Conservation (phyloP, 2,113 vertebrate genomes). For the Ciconia boyciana region DNA sequence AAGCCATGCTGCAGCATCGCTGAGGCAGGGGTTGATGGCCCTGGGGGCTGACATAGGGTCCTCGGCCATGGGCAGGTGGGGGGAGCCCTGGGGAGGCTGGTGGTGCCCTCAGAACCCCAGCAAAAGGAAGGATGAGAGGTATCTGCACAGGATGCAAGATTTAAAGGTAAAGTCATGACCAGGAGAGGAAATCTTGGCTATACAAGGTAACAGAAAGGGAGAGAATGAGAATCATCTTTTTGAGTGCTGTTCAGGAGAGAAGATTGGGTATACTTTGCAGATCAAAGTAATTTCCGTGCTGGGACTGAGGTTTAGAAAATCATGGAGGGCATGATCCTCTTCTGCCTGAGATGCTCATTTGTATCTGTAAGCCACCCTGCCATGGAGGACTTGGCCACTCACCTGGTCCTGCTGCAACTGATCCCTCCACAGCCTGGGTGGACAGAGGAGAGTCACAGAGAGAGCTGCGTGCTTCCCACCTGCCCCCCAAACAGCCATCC, state of each 20-base stretch:
- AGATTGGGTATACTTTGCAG: not conserved
- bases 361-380: not conserved
- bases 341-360: not conserved
- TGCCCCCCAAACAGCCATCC: not conserved
- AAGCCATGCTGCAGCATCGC: rapidly evolving
- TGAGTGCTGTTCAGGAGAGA: not conserved
- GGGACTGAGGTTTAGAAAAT: not conserved
- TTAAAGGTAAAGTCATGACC: not conserved
- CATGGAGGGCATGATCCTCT: too few relatives aligned
- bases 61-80: too few relatives aligned
- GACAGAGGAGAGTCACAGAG: not conserved
- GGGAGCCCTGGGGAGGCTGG: not conserved
- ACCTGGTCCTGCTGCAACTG: not conserved
- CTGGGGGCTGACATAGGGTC: not conserved
- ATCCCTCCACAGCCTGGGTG: not conserved
- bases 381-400: not conserved
- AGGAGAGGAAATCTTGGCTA: not conserved
- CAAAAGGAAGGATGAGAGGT: not conserved
- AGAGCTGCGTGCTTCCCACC: not conserved
- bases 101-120: not conserved
- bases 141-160: not conserved
- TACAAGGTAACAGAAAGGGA: not conserved
- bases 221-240: not conserved
- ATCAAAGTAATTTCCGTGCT: not conserved
- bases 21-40: not conserved